A percentile compares a stretch with the other conserved stretches of the same genome.
Conservation (phyloP, 2,888 invertebrate genomes). For the Molanna angustata region DNA sequence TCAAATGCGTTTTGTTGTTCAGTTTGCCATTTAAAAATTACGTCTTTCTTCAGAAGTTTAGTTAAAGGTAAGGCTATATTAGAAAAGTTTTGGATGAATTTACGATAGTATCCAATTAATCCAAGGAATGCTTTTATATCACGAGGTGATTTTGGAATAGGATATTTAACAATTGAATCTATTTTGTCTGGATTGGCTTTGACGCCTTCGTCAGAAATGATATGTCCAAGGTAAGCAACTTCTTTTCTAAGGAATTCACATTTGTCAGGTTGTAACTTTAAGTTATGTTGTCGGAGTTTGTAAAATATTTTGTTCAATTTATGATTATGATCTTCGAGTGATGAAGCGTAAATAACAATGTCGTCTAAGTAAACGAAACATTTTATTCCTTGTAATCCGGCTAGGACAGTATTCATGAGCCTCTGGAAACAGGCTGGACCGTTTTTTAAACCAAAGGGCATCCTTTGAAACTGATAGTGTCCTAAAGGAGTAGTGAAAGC, state of each 20-base stretch:
- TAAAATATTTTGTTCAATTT: too few relatives aligned
- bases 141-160: background rate
- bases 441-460: slow-evolving; percentile 9
- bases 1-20: slow-evolving; percentile 3
- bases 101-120: too few relatives aligned
- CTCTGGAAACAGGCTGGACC: slow-evolving; percentile 3
- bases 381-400: slow-evolving; percentile 7
- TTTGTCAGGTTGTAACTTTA: too few relatives aligned
- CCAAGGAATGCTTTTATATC: too few relatives aligned
- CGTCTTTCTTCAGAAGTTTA: slow-evolving; percentile 4
- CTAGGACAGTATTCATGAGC: slow-evolving; percentile 5
- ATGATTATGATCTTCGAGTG: slow-evolving; percentile 1
- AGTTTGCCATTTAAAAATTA: background rate
- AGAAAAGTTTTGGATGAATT: too few relatives aligned
- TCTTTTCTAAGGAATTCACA: too few relatives aligned
- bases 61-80: slow-evolving; percentile 3
- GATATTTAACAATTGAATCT: too few relatives aligned
- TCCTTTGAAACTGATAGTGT: background rate
- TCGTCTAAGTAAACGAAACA: slow-evolving; percentile 6
- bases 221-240: too few relatives aligned
- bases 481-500: background rate
- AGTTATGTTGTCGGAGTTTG: too few relatives aligned
- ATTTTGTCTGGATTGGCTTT: too few relatives aligned
- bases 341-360: slow-evolving; percentile 2
- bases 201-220: too few relatives aligned